Percentiles rank a stretch among this genome's conserved stretches.
These are phyloP conservation scores for Terebella lapidaria DNA, from an alignment of 2,888 invertebrate genomes.

Conservation along the genomic window DNA sequence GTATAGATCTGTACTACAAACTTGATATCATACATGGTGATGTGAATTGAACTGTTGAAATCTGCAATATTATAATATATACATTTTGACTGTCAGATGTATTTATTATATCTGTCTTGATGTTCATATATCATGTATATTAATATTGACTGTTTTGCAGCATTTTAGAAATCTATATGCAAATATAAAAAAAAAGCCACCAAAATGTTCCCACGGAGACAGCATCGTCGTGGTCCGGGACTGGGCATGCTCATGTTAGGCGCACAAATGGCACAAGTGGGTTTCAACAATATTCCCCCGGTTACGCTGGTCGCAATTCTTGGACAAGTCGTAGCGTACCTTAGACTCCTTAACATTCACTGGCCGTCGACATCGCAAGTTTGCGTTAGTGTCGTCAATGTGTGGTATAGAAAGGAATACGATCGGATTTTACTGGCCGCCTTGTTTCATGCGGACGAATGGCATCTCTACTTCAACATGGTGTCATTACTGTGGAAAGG, in stretches of 20 bases:
- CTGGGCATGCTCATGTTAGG: constrained; percentile 13
- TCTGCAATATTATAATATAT: no score
- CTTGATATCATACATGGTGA: no score
- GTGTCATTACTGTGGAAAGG: constrained; percentile 60
- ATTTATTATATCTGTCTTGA: no score
- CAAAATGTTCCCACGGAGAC: no score
- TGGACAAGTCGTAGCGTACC: constrained; percentile 54
- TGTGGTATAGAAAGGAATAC: constrained; percentile 49
- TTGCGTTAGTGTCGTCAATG: constrained; percentile 58
- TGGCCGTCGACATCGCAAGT: constrained; percentile 45
- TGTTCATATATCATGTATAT: no score
- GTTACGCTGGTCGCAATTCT: constrained; percentile 57
- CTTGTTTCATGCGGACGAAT: constrained; percentile 62
- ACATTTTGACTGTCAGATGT: no score
- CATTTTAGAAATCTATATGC: no score
- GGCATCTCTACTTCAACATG: constrained; percentile 67
- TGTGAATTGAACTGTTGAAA: no score
- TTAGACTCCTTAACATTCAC: constrained; percentile 36
- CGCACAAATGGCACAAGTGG: constrained; percentile 28
- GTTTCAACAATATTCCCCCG: constrained; percentile 56
- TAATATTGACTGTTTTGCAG: no score
- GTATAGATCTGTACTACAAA: no score
- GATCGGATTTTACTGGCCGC: constrained; percentile 56
- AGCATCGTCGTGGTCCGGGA: constrained; percentile 5
- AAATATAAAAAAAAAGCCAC: no score